Base-by-base conservation (phyloP, 2,888 invertebrate genomes). In the Leptinotarsa juncta region DNA sequence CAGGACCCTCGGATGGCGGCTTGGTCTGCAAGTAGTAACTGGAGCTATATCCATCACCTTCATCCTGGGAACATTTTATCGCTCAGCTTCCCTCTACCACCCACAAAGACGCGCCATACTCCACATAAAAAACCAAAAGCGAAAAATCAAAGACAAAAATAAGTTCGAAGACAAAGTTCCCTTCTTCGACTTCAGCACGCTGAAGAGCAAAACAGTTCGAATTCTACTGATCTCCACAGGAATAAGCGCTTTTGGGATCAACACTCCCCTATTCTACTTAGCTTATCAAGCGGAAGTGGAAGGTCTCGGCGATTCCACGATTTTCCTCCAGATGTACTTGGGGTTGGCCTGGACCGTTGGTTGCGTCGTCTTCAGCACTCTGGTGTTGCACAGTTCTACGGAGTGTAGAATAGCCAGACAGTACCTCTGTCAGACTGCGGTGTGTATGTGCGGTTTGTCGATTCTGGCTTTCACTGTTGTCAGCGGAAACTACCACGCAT, bases 51-150 rank as follows among this genome's bases (percentile, higher is more conserved):
- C 95, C 82, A 89, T 94, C 67, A 95, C 95, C 0, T 96, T 96
- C 86, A 93, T 96, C 83, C 90, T 96, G 49, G 96, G 96, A 70
- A 95, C 95, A 5, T 94, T 95, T 88, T 96, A 96, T 88, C 92
- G 96, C 50, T 96, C 96, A 7, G 96, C 96, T 0, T 95, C 96
- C 0, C 90, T 96, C 12, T 96, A 96, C 88, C 96, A 96, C 86
- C 96, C 96, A 0, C 95, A 96, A 86, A 88, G 96, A 74, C 90
- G 96, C 76, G 96, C 96, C 75, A 96, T 96, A 82, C 90, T 96
- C 60, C 96, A 96, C 87, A 91, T 96, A 83, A 96, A 96, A 88
- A 96, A 95, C 88, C 96, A 96, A 87, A 95, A 95, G 86, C 90
- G 94, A 78, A 95, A 94, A 88, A 93, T 94, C 89, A 94, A 95